Percentiles rank a stretch among this genome's conserved stretches.
Evolutionary conservation across 2,113 vertebrate genomes (phyloP).

Genomic region (Cercopithecus mona): DNA sequence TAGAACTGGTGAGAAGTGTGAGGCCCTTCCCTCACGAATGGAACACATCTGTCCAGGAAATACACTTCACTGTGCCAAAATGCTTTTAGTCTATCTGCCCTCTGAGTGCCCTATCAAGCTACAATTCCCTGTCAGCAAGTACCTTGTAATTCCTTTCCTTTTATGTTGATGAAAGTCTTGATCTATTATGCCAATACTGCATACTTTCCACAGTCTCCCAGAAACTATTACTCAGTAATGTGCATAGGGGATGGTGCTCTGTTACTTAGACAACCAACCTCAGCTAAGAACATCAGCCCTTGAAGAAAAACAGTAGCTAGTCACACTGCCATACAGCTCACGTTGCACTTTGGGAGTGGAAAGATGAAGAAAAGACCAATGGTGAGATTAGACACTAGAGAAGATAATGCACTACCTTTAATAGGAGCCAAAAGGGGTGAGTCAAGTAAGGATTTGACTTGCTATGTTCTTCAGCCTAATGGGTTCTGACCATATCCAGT

Average conservation of each 20-base stretch:
- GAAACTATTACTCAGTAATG: constrained; percentile 59
- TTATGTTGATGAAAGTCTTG: constrained; percentile 70
- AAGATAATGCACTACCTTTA: background rate
- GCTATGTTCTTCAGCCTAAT: background rate
- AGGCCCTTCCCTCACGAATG: constrained; percentile 43
- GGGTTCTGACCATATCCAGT: constrained; percentile 27
- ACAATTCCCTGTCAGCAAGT: constrained; percentile 70
- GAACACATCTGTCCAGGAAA: constrained; percentile 73
- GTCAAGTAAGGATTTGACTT: background rate
- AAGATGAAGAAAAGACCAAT: background rate
- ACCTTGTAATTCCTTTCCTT: constrained; percentile 74
- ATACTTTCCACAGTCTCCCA: constrained; percentile 59
- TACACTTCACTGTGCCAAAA: constrained; percentile 62
- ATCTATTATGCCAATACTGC: constrained; percentile 69
- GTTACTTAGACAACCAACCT: constrained; percentile 57
- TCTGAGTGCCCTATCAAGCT: constrained; percentile 62
- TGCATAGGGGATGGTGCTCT: constrained; percentile 2
- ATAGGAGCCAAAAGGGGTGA: background rate
- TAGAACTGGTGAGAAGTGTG: constrained; percentile 16
- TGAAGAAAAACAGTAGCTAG: constrained; percentile 32
- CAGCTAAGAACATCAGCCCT: constrained; percentile 22
- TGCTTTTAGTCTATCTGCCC: constrained; percentile 68
- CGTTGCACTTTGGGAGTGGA: background rate
- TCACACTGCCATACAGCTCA: background rate
- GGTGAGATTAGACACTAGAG: background rate